Conservation (phyloP, 2,888 invertebrate species). For the Sphecodes monilicornis region DNA sequence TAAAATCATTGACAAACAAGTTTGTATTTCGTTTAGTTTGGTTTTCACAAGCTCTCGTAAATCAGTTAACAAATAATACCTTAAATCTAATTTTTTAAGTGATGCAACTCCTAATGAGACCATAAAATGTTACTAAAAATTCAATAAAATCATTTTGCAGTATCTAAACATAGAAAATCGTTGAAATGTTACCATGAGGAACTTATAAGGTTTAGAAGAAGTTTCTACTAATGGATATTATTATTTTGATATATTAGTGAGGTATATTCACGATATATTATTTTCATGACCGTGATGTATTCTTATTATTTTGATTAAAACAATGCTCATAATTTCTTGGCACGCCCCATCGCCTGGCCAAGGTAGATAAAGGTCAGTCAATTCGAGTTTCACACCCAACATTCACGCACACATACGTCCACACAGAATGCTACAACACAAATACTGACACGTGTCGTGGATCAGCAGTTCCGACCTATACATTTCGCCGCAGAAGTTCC, state of each 20-base stretch:
- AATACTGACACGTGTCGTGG: slow-evolving; percentile 30
- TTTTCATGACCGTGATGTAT: not conserved
- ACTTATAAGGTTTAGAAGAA: not conserved
- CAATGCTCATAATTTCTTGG: not conserved
- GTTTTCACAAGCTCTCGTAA: not conserved
- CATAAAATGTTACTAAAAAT: not conserved
- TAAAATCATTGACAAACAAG: not conserved
- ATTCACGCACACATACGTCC: not conserved
- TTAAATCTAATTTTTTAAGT: not conserved
- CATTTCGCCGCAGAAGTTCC: not conserved
- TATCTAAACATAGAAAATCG: not conserved
- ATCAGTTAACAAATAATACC: not conserved
- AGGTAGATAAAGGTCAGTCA: slow-evolving; percentile 20
- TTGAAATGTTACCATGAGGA: not conserved
- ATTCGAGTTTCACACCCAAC: slow-evolving; percentile 28
- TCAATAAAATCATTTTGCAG: not conserved
- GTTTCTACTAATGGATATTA: not conserved
- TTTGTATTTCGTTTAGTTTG: not conserved
- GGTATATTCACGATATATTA: not conserved
- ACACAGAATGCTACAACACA: not conserved
- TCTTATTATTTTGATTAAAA: not conserved
- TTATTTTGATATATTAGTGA: not conserved
- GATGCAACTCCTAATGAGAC: not conserved
- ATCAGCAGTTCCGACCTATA: slow-evolving; percentile 35
- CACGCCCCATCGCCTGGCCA: slow-evolving; percentile 29